Conservation (phyloP, 2,797 vertebrate species). For the Caiman crocodilus region DNA sequence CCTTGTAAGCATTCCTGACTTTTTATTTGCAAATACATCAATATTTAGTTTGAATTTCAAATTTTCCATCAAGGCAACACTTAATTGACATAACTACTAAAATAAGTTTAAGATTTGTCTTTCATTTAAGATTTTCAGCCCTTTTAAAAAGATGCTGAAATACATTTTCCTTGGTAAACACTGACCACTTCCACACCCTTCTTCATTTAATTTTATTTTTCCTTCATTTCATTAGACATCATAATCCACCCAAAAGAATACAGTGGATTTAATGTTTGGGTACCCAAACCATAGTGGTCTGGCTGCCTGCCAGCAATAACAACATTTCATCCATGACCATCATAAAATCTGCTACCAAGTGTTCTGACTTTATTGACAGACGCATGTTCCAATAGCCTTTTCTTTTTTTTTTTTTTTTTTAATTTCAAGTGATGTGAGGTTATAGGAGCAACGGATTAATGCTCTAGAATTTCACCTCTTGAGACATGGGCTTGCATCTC, state of each 20-base stretch:
- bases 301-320: conserved; percentile 57
- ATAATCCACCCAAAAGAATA: conserved; percentile 33
- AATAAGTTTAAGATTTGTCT: not conserved
- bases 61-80: conserved; percentile 17
- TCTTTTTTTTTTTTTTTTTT: not conserved
- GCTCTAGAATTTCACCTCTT: conserved; percentile 34
- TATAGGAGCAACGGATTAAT: conserved; percentile 19
- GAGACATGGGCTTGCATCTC: conserved; percentile 48
- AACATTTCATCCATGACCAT: conserved; percentile 27
- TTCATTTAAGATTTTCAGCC: conserved; percentile 16
- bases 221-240: conserved; percentile 16
- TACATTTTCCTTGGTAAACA: not conserved
- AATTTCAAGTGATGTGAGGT: conserved; percentile 30
- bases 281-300: not conserved
- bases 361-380: conserved; percentile 23
- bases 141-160: not conserved
- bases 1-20: not conserved
- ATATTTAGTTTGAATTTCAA: conserved; percentile 14
- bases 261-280: conserved; percentile 23
- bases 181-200: not conserved
- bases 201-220: conserved; percentile 36
- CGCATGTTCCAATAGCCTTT: not conserved
- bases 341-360: conserved; percentile 38
- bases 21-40: not conserved
- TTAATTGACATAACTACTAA: too few relatives aligned